phyloP scores from a whole-genome alignment of 2,888 invertebrate species.

The Augochlorella aurata region DNA sequence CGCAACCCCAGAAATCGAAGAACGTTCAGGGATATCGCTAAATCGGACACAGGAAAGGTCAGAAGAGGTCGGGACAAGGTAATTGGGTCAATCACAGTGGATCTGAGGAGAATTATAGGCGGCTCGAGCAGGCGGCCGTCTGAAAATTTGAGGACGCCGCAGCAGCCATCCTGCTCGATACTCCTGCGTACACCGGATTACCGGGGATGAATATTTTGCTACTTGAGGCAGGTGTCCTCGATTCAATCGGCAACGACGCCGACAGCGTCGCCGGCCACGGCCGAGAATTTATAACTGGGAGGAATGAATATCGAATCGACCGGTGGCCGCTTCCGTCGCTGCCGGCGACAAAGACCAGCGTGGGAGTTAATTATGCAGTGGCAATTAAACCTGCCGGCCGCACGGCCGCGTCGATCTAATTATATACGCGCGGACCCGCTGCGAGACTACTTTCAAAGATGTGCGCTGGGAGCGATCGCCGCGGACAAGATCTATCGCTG shows the following conservation, averaged over 20 bases:
- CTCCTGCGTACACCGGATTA: neutral
- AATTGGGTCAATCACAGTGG: no score
- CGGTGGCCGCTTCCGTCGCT: neutral
- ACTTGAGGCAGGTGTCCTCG: neutral
- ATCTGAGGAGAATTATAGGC: no score
- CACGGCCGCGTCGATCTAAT: conserved; percentile 35
- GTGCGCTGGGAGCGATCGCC: no score
- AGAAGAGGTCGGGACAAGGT: no score
- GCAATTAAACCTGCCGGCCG: conserved; percentile 66
- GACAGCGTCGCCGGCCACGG: conserved; percentile 47
- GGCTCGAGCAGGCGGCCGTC: no score
- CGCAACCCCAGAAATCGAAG: no score
- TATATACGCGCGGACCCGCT: neutral
- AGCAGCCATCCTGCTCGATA: neutral
- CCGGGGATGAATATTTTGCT: conserved; percentile 15
- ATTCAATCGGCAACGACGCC: conserved; percentile 34
- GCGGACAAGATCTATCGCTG: no score
- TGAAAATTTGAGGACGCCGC: neutral
- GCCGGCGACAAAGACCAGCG: conserved; percentile 2
- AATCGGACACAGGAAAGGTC: no score
- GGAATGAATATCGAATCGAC: conserved; percentile 32
- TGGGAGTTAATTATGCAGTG: conserved; percentile 69
- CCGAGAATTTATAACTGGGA: conserved; percentile 34
- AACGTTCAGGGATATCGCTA: no score
- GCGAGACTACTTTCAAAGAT: no score